Evolutionary conservation across 2,113 vertebrate genomes (phyloP).

Genomic region (Bettongia penicillata): DNA sequence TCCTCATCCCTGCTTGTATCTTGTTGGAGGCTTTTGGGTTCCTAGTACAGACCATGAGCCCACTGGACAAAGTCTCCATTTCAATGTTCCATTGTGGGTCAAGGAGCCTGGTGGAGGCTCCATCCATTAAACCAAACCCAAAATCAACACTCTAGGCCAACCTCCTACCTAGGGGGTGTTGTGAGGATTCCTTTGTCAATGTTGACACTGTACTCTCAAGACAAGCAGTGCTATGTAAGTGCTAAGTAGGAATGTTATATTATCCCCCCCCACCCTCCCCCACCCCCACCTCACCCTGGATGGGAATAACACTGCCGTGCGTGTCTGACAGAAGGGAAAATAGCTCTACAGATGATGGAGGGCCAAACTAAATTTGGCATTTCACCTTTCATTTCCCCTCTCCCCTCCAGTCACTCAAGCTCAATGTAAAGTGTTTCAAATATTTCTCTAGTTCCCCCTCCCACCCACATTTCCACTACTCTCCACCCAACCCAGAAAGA

Average conservation of each 20-base stretch:
- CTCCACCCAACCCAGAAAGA: slow-evolving; percentile 41
- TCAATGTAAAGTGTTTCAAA: slow-evolving; percentile 59
- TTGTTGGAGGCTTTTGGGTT: slow-evolving; percentile 11
- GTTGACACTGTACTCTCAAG: slow-evolving; percentile 55
- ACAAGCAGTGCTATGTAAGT: slow-evolving; percentile 63
- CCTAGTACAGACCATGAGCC: background rate
- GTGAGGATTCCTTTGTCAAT: slow-evolving; percentile 52
- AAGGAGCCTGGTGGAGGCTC: slow-evolving; percentile 31
- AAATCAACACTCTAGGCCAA: slow-evolving; percentile 67
- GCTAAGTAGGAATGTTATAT: slow-evolving; percentile 58
- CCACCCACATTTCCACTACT: slow-evolving; percentile 19
- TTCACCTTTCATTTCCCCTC: slow-evolving; percentile 65
- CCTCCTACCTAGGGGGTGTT: slow-evolving; percentile 41
- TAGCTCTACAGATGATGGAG: slow-evolving; percentile 55
- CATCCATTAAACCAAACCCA: slow-evolving; percentile 55
- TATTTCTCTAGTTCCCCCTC: slow-evolving; percentile 57
- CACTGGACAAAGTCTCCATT: slow-evolving; percentile 23
- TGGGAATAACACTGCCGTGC: slow-evolving; percentile 39
- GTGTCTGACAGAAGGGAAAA: slow-evolving; percentile 11
- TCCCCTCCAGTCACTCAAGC: slow-evolving; percentile 34
- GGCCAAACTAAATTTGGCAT: slow-evolving; percentile 68
- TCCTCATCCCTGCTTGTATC: background rate
- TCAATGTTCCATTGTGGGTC: slow-evolving; percentile 41
- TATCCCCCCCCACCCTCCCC: background rate
- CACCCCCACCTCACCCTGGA: slow-evolving; percentile 5